These are phyloP conservation scores for Rhagonycha lutea DNA, from an alignment of 2,888 invertebrate genomes.

Conservation along the genomic window DNA sequence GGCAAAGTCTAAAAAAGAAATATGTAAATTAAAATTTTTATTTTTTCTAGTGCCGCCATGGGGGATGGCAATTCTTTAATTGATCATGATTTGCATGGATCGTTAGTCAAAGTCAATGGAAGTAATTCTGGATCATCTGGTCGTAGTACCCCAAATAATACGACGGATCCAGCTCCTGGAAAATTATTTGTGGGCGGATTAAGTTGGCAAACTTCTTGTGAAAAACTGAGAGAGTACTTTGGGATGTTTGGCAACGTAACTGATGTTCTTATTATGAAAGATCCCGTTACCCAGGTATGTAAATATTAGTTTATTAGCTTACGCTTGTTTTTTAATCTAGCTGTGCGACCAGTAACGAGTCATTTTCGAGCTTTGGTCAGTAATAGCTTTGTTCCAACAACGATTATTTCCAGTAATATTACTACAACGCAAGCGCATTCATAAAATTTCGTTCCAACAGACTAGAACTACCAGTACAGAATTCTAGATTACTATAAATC, in stretches of 20 bases:
- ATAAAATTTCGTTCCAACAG: too few species aligned
- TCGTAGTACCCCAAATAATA: constrained; percentile 71
- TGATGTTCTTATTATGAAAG: constrained; percentile 92
- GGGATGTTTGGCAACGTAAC: constrained; percentile 90
- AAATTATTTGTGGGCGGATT: constrained; percentile 90
- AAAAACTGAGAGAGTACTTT: constrained; percentile 90
- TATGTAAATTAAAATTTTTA: constrained; percentile 22
- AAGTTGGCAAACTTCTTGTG: constrained; percentile 92
- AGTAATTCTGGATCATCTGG: constrained; percentile 72
- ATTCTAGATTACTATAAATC: too few species aligned
- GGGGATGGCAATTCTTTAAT: constrained; percentile 58
- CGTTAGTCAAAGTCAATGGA: constrained; percentile 51
- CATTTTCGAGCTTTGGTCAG: too few species aligned
- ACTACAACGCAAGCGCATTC: too few species aligned
- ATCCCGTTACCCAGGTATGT: constrained; percentile 88
- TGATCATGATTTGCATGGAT: constrained; percentile 59
- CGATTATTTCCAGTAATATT: too few species aligned
- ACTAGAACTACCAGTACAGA: too few species aligned
- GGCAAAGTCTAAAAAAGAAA: background rate
- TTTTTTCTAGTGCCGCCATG: constrained; percentile 58
- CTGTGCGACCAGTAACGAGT: too few species aligned
- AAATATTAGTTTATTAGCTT: background rate
- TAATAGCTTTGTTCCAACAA: too few species aligned
- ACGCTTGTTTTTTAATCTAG: background rate
- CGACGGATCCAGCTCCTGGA: constrained; percentile 75